phyloP scores from a whole-genome alignment of 2,113 vertebrate genomes.

The Gorsachius goisagi region DNA sequence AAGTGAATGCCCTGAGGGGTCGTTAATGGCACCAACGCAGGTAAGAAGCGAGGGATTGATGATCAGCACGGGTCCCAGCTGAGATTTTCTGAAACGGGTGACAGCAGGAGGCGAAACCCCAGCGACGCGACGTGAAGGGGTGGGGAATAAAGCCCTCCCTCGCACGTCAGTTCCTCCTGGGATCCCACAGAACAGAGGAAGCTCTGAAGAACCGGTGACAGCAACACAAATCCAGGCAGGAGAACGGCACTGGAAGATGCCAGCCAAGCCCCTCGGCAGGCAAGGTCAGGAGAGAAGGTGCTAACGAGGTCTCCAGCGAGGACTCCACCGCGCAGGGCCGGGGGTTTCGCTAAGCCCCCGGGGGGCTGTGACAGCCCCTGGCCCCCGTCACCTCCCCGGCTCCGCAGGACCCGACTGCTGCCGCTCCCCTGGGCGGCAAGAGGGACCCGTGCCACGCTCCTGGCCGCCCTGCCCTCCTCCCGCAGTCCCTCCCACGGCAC shows the following conservation, averaged over 20 bases:
- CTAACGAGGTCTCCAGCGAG: accelerated
- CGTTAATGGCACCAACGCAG: accelerated
- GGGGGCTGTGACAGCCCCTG: accelerated
- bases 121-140: accelerated
- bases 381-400: accelerated
- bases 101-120: background rate
- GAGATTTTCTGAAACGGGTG: background rate
- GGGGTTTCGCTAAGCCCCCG: background rate
- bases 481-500: accelerated
- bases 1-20: background rate
- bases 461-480: accelerated
- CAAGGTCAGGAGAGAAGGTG: accelerated
- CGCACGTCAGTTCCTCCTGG: background rate
- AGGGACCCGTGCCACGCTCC: accelerated
- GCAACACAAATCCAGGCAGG: background rate
- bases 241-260: background rate
- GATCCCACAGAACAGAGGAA: background rate
- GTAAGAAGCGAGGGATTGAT: accelerated
- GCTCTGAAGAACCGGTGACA: background rate
- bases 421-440: accelerated
- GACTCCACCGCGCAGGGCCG: accelerated
- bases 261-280: accelerated
- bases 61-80: background rate
- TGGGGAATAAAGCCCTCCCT: background rate
- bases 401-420: accelerated